Evolutionary conservation across 2,113 vertebrate genomes (phyloP).

Genomic region (Brachyistius frenatus): DNA sequence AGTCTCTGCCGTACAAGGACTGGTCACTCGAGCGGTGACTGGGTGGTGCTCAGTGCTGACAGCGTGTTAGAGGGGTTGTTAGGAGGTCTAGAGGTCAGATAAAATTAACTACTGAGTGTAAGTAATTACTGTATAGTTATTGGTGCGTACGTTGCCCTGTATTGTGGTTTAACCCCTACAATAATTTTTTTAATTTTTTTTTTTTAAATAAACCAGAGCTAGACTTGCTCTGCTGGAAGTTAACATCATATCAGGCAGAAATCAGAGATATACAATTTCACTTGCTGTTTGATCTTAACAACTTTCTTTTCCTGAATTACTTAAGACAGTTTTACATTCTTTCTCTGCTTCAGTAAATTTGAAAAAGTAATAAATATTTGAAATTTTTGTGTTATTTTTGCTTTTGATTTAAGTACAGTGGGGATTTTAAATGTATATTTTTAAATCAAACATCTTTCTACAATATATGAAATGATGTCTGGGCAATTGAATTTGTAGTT

Average conservation of each 20-base stretch:
- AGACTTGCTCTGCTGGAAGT: constrained; percentile 1
- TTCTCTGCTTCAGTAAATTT: neutral
- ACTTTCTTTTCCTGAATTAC: constrained; percentile 10
- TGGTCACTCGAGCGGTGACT: constrained; percentile 36
- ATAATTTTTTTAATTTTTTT: neutral
- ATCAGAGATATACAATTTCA: constrained; percentile 5
- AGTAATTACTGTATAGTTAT: constrained; percentile 52
- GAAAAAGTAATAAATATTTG: constrained; percentile 13
- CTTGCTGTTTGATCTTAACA: constrained; percentile 32
- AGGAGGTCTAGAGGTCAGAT: constrained; percentile 49
- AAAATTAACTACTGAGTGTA: constrained; percentile 50
- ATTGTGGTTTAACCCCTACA: constrained; percentile 29
- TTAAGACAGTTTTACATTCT: constrained; percentile 17
- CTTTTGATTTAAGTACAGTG: constrained; percentile 3
- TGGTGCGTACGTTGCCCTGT: constrained; percentile 27
- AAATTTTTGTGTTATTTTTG: constrained; percentile 4
- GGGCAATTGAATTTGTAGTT: neutral
- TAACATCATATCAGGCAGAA: neutral
- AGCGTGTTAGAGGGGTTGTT: constrained; percentile 57
- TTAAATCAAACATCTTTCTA: neutral
- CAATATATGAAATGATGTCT: neutral
- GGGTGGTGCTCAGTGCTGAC: constrained; percentile 27
- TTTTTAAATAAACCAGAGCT: neutral
- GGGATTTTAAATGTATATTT: neutral
- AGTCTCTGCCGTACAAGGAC: constrained; percentile 17